Evolutionary conservation across 2,113 vertebrate genomes (phyloP).

Genomic region (Grammomys surdaster): DNA sequence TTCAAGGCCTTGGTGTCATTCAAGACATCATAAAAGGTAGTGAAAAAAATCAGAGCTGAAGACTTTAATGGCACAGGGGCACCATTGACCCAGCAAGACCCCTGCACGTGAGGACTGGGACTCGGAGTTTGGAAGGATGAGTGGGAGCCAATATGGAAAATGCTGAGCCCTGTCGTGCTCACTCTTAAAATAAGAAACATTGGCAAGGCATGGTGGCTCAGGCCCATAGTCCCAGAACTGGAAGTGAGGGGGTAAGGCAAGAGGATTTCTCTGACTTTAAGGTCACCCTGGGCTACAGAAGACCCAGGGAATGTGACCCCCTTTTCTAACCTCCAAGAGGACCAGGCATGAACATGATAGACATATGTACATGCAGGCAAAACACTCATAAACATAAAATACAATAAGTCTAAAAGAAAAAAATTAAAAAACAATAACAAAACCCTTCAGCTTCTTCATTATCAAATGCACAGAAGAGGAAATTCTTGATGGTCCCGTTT

Average conservation of each 20-base stretch:
- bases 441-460: conserved; percentile 18
- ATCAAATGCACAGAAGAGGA: not conserved
- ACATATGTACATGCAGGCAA: not conserved
- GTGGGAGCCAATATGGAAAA: not conserved
- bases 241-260: not conserved
- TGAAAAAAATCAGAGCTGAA: not conserved
- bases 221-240: not conserved
- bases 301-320: not conserved
- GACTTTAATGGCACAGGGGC: not conserved
- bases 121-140: not conserved
- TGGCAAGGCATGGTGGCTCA: no score
- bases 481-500: not conserved
- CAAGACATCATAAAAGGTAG: not conserved
- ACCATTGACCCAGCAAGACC: not conserved
- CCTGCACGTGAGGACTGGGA: not conserved
- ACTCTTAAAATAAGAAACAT: not conserved
- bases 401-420: not conserved
- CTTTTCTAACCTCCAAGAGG: not conserved
- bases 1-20: conserved; percentile 16
- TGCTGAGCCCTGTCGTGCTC: not conserved
- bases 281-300: not conserved
- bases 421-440: not conserved
- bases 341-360: not conserved
- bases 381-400: not conserved
- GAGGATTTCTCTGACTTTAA: not conserved